Base-by-base conservation (phyloP, 2,888 invertebrate genomes). In the Eudasyphora cyanicolor region DNA sequence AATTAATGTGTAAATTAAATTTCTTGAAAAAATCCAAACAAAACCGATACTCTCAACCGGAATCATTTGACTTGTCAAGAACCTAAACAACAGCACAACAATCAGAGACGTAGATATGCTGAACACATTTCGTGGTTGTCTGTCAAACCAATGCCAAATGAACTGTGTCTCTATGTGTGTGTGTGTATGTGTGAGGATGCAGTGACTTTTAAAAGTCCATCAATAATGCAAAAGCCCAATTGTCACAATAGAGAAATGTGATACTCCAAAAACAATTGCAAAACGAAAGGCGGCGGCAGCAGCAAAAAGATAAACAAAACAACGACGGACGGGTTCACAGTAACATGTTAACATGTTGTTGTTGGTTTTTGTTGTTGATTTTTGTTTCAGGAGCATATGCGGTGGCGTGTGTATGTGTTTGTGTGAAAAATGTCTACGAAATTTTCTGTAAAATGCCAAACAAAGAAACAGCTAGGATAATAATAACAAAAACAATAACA, bases 221-320 rank as follows among this genome's bases (percentile, higher is more conserved):
- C 87, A 91, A 90, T 90, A 88, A 90, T 90, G 89, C 88, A 90
- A 90, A 87, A 88, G 87, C 86, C 87, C 88, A 89, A 90, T 90
- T 91, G 90, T 90, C 90, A 90, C 89, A 88, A 75, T 67, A 69
- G 17, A 69, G 38, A 51, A 64, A 64, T 51, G 67, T n/a, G n/a
- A n/a, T n/a, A n/a, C n/a, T n/a, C n/a, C n/a, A n/a, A n/a, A n/a
- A 81, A 80, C 77, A 8, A 45, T 45, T n/a, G 45, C 2, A 45
- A 2, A 45, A 1, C 14, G 32, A n/a, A n/a, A n/a, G n/a, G n/a
- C n/a, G n/a, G 1, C 45, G 45, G 45, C 6, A 38, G 45, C 4
- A 14, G 6, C n/a, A 45, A 45, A 45, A 8, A n/a, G 45, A 45
- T 45, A 45, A 45, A 45, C n/a, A n/a, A n/a, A n/a, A n/a, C n/a